Evolutionary conservation across 2,113 vertebrate genomes (phyloP).

Genomic region (Neogale vison): DNA sequence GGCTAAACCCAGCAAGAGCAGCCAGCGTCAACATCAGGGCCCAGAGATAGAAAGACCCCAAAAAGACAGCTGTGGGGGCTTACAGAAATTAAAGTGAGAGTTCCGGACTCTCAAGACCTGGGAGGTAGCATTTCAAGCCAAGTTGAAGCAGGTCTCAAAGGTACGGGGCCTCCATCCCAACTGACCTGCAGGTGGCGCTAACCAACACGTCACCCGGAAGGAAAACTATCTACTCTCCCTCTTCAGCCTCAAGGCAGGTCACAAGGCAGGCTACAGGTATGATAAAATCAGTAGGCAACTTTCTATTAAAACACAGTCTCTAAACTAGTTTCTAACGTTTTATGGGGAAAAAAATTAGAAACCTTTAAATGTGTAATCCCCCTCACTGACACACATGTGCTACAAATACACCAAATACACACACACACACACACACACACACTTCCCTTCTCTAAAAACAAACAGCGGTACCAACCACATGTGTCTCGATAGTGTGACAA

Average conservation of each 20-base stretch:
- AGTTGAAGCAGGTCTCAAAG: not conserved
- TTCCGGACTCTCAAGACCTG: not conserved
- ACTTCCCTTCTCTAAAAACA: not conserved
- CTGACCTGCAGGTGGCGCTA: not conserved
- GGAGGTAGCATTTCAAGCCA: not conserved
- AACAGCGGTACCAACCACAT: not conserved
- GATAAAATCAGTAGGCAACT: not conserved
- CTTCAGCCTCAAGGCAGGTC: not conserved
- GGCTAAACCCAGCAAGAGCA: not conserved
- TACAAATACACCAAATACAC: not conserved
- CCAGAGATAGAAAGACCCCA: not conserved
- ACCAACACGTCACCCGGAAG: not conserved
- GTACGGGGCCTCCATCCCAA: rapidly evolving
- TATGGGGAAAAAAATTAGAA: not conserved
- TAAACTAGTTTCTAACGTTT: not conserved
- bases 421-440: not conserved
- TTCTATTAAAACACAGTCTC: not conserved
- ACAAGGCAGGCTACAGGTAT: not conserved
- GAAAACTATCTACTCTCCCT: not conserved
- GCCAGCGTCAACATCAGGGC: not conserved
- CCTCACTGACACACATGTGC: not conserved
- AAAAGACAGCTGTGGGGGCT: not conserved
- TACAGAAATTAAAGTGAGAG: not conserved
- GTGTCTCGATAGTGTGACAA: not conserved
- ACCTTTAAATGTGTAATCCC: not conserved